phyloP scores from a whole-genome alignment of 30 jellyfish, hydroid and myxozoan genomes.

The Hydractinia echinata region DNA sequence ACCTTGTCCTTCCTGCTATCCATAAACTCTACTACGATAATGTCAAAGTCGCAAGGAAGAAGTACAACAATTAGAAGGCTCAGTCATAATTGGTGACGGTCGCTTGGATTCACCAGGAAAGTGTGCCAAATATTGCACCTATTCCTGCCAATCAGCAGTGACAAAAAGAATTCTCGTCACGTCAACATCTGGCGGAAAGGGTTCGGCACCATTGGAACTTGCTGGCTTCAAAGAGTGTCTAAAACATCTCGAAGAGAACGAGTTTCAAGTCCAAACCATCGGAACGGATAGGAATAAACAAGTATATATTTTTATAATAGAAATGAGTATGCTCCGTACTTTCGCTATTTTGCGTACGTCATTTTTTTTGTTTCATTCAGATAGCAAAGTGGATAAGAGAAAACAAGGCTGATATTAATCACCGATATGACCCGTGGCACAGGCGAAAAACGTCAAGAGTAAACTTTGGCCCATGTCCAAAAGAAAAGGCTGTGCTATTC shows the following conservation, averaged over 20 bases:
- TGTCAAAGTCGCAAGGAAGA: background rate
- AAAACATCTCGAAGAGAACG: background rate
- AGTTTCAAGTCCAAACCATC: background rate
- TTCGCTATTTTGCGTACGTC: too few species aligned
- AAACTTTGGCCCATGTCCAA: background rate
- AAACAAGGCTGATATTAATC: background rate
- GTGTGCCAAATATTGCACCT: slow-evolving; percentile 41
- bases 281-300: background rate
- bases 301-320: too few species aligned
- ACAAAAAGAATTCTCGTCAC: slow-evolving; percentile 3
- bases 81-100: slow-evolving; percentile 29
- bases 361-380: too few species aligned
- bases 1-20: background rate
- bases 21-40: background rate
- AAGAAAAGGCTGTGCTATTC: slow-evolving; percentile 11
- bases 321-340: too few species aligned
- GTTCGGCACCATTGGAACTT: background rate
- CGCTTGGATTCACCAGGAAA: slow-evolving; percentile 35
- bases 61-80: background rate
- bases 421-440: slow-evolving; percentile 12
- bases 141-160: background rate
- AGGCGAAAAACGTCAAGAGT: background rate
- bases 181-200: background rate
- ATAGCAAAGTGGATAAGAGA: slow-evolving; percentile 3
- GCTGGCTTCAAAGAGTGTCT: background rate